Conservation (phyloP, 2,888 invertebrate genomes). For the Kryphioiulus occultus region DNA sequence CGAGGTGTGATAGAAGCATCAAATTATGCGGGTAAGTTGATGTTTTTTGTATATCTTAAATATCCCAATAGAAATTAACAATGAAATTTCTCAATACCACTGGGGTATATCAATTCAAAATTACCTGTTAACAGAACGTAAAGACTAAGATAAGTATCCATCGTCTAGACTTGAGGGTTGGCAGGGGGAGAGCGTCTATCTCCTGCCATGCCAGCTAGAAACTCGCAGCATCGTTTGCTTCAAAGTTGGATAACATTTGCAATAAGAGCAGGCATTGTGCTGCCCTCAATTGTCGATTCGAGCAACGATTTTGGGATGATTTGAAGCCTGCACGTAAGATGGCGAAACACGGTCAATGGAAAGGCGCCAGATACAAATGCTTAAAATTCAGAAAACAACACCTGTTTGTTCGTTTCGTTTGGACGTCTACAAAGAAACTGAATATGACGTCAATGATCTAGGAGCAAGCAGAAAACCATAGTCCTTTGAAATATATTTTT, state of each 20-base stretch:
- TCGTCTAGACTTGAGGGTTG: neutral
- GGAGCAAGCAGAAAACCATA: no score
- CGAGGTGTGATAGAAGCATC: neutral
- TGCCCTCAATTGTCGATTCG: constrained; percentile 26
- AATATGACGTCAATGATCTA: no score
- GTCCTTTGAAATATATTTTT: neutral
- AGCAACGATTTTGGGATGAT: neutral
- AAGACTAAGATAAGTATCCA: neutral
- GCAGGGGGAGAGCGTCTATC: neutral
- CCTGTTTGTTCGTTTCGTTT: neutral
- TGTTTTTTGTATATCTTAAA: neutral
- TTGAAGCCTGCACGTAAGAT: neutral
- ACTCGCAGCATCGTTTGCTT: neutral
- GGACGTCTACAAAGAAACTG: neutral
- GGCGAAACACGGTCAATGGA: neutral
- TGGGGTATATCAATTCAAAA: neutral
- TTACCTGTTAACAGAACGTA: neutral
- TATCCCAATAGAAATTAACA: no score
- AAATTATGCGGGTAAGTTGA: neutral
- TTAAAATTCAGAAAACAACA: neutral
- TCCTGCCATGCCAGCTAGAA: neutral
- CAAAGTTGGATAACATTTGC: neutral
- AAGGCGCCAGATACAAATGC: neutral
- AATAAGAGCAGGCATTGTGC: neutral
- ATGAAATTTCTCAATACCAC: neutral